Evolutionary conservation across 2,113 vertebrate genomes (phyloP), one percentile per base, ranked within the genome.

Genomic region (Drymodes brunneopygia): DNA sequence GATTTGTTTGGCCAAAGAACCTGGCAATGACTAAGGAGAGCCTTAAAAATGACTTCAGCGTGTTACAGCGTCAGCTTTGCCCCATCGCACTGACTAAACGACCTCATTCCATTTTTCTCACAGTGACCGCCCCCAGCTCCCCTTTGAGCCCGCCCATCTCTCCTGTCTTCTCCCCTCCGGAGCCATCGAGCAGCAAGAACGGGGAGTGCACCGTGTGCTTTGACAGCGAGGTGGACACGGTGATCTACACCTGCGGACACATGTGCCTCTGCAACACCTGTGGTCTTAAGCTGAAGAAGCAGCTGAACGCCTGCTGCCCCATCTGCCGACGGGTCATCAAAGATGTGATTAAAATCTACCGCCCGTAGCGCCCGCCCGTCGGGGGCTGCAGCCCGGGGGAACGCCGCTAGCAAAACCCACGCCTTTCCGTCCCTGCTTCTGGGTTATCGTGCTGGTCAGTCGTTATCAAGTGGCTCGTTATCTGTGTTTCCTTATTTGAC

Each of bases 191-290:
- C 98, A 98, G 98, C 83, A 99, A 99, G 97, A 99, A 98, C 0
- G 98, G 99, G 73, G 99, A 99, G 89, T 99, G 99, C 96, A 99
- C 99, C 0, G 98, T 99, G 65, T 99, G 99, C 97, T 99, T 99
- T 40, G 99, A 99, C 95, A 99, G 98, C 50, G 99, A 99, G 89
- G 99, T 99, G 95, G 99, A 99, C 98, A 99, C 99, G 0, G 99
- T 99, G 92, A 99, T 99, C 98, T 99, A 99, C 98, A 99, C 99
- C 4, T 99, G 99, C 11, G 99, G 99, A 97, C 99, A 99, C 98
- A 99, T 99, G 99, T 99, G 99, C 97, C 98, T 99, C 96, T 99
- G 99, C 96, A 98, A 99, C 91, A 98, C 98, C 98, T 99, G 99
- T 0, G 99, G 99, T 92, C 98, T 99, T 96, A 99, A 98, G 96